These are phyloP conservation scores for Chironomus tepperi DNA, from an alignment of 1,140 invertebrate genomes.

Conservation along the genomic window DNA sequence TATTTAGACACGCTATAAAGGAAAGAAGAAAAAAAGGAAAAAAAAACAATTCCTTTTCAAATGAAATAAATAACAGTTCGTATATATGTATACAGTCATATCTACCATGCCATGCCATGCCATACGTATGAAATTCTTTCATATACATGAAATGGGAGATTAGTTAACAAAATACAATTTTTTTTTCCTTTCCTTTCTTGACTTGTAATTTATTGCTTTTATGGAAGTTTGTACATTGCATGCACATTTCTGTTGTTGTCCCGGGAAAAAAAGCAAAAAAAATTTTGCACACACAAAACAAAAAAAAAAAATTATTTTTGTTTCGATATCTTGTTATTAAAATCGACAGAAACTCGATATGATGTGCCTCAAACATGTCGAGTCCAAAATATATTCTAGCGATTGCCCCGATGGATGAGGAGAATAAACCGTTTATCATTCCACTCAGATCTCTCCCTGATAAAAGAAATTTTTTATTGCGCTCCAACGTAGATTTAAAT, in stretches of 20 bases:
- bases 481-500: slow-evolving; percentile 20
- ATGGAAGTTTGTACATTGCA: neutral
- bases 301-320: neutral
- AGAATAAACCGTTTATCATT: neutral
- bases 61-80: slow-evolving; percentile 14
- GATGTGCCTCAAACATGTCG: no score
- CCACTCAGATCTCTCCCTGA: neutral
- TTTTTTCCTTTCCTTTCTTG: neutral
- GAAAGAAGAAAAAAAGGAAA: neutral
- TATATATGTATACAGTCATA: neutral
- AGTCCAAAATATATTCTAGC: no score
- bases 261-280: no score
- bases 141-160: neutral
- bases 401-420: no score
- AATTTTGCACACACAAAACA: no score
- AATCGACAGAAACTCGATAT: no score
- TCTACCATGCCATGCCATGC: slow-evolving; percentile 4
- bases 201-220: slow-evolving; percentile 11
- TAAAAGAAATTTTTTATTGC: slow-evolving; percentile 22
- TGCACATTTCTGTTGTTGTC: neutral
- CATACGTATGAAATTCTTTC: neutral
- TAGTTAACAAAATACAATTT: slow-evolving; percentile 9
- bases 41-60: slow-evolving; percentile 15
- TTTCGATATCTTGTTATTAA: neutral
- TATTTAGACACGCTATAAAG: slow-evolving; percentile 20